These are phyloP conservation scores for Didymodactylos carnosus DNA, from an alignment of 2,888 invertebrate species.

Conservation along the genomic window DNA sequence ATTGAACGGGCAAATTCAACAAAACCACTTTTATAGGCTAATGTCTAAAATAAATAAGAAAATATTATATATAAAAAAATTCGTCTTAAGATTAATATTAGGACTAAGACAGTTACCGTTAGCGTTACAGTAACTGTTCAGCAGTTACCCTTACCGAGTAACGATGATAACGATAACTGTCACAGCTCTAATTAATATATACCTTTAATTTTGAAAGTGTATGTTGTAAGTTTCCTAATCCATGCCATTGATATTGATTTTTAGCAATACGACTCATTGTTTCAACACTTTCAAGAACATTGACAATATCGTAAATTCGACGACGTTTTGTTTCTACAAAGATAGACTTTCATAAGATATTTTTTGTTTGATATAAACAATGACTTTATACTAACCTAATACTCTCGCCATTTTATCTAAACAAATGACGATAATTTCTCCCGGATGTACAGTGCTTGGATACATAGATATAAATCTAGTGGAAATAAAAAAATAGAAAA, in stretches of 20 bases:
- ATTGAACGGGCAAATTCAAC: slow-evolving; percentile 1
- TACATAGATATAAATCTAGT: neutral
- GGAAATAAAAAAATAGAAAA: neutral
- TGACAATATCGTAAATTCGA: slow-evolving; percentile 53
- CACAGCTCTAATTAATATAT: no score
- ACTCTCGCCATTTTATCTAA: slow-evolving; percentile 10
- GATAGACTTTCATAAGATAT: no score
- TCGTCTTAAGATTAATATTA: no score
- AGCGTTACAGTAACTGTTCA: no score
- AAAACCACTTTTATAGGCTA: neutral
- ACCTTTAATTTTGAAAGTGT: slow-evolving; percentile 46
- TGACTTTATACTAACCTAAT: neutral
- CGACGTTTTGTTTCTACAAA: slow-evolving; percentile 22
- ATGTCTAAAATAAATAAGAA: neutral
- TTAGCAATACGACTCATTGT: slow-evolving; percentile 45
- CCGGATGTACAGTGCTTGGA: neutral
- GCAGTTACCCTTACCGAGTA: no score
- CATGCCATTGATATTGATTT: slow-evolving; percentile 51
- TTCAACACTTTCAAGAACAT: slow-evolving; percentile 51
- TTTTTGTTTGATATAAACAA: no score
- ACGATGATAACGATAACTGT: no score
- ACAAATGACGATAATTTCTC: slow-evolving; percentile 7
- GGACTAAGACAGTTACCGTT: no score
- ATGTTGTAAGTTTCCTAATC: slow-evolving; percentile 42
- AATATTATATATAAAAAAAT: neutral